These are phyloP conservation scores for Bombus confusus DNA, from an alignment of 1,140 invertebrate genomes.

Conservation along the genomic window DNA sequence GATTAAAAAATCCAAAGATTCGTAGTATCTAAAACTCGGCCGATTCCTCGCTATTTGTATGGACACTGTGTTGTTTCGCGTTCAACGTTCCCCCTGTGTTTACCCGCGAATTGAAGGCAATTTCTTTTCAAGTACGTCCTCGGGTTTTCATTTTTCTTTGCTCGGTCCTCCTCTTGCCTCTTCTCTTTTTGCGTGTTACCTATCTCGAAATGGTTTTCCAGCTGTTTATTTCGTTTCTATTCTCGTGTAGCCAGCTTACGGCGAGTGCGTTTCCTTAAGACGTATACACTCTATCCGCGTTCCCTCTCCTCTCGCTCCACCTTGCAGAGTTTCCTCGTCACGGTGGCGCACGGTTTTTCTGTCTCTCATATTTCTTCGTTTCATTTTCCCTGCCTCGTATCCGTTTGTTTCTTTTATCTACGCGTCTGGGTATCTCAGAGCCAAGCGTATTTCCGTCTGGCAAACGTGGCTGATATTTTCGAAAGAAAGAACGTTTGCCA, in stretches of 20 bases:
- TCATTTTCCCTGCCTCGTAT: slow-evolving; percentile 35
- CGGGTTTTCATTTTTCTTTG: slow-evolving; percentile 46
- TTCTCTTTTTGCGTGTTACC: slow-evolving; percentile 10
- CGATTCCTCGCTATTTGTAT: background rate
- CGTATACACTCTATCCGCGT: slow-evolving; percentile 41
- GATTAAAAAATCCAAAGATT: background rate
- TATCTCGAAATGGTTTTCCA: slow-evolving; percentile 31
- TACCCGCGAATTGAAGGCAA: slow-evolving; percentile 15
- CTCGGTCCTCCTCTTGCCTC: background rate
- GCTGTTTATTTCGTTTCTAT: slow-evolving; percentile 54
- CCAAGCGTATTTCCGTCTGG: slow-evolving; percentile 36
- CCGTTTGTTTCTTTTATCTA: slow-evolving; percentile 51
- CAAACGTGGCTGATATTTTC: slow-evolving; percentile 43
- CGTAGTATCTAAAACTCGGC: background rate
- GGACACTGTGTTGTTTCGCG: background rate
- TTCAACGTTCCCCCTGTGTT: background rate
- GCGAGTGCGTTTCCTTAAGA: slow-evolving; percentile 57
- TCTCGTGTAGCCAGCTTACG: slow-evolving; percentile 46
- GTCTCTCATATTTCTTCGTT: slow-evolving; percentile 60
- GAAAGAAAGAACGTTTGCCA: slow-evolving; percentile 36
- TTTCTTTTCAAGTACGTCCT: slow-evolving; percentile 20
- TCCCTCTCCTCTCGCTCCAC: background rate
- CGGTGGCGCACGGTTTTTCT: slow-evolving; percentile 43
- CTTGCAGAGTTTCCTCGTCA: background rate
- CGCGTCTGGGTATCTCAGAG: slow-evolving; percentile 44